Percentiles rank a stretch among this genome's conserved stretches.
phyloP scores from a whole-genome alignment of 2,797 vertebrate genomes.

The Cryptoblepharus egeriae region DNA sequence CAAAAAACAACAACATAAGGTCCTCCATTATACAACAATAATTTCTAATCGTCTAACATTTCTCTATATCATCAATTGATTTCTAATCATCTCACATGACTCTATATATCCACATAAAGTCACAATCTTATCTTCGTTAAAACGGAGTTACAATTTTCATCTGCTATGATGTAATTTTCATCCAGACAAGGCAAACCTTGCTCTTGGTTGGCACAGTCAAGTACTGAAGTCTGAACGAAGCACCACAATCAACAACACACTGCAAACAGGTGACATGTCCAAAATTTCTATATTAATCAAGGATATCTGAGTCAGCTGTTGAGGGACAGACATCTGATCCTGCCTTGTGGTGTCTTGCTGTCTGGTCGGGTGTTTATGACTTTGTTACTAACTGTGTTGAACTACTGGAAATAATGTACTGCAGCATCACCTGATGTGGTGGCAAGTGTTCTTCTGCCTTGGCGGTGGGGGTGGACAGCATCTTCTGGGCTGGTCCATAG shows the following conservation, averaged over 20 bases:
- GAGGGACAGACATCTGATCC: neutral
- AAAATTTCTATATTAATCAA: neutral
- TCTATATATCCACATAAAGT: no score
- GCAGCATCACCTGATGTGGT: neutral
- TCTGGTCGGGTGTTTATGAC: neutral
- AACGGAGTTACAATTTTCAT: no score
- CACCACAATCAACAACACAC: neutral
- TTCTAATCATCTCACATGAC: no score
- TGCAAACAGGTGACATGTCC: neutral
- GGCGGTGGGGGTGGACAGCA: neutral
- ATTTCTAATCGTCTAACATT: no score
- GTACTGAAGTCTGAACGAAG: neutral
- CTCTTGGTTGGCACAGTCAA: neutral
- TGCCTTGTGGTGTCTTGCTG: neutral
- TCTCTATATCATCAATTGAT: no score
- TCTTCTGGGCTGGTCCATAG: neutral
- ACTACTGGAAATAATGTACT: slow-evolving; percentile 17
- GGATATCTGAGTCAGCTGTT: slow-evolving; percentile 6
- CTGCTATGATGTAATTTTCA: no score
- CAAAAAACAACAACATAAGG: no score
- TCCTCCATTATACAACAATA: no score
- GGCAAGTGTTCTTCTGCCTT: neutral
- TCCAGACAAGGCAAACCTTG: no score
- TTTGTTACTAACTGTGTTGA: slow-evolving; percentile 2
- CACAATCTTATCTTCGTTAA: no score